Evolutionary conservation across 37 sponge, comb jelly and placozoan species (phyloP).

Genomic region (Crambe crambe): DNA sequence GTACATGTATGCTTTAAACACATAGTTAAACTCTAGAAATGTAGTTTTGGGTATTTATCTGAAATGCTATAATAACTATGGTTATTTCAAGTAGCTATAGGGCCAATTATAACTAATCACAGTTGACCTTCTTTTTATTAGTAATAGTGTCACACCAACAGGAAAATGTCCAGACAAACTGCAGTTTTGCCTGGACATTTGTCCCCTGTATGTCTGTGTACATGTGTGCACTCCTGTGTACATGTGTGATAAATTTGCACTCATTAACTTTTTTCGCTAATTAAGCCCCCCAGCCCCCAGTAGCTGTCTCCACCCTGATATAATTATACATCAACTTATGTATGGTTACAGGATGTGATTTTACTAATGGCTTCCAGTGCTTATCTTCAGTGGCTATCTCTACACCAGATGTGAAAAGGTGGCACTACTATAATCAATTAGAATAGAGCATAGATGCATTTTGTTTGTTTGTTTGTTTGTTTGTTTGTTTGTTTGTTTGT

Average conservation of each 20-base stretch:
- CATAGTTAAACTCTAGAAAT: too few species aligned
- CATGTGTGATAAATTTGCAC: too few species aligned
- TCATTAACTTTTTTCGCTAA: too few species aligned
- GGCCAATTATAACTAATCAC: too few species aligned
- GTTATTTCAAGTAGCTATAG: too few species aligned
- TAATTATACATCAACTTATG: neutral
- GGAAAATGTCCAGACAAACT: too few species aligned
- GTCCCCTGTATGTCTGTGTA: too few species aligned
- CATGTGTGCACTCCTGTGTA: too few species aligned
- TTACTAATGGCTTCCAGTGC: conserved; percentile 77
- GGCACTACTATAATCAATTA: neutral
- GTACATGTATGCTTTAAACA: neutral
- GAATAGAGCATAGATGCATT: conserved; percentile 1
- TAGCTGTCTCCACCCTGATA: neutral
- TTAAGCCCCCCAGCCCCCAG: too few species aligned
- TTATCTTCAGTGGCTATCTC: conserved; percentile 28
- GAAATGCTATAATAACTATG: neutral
- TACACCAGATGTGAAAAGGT: neutral
- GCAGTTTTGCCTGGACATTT: too few species aligned
- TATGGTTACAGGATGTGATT: conserved; percentile 70
- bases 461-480: neutral
- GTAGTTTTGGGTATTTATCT: too few species aligned
- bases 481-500: neutral
- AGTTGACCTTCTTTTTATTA: neutral
- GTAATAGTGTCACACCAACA: too few species aligned